phyloP scores from a whole-genome alignment of 2,113 vertebrate genomes.

The Talpa occidentalis region DNA sequence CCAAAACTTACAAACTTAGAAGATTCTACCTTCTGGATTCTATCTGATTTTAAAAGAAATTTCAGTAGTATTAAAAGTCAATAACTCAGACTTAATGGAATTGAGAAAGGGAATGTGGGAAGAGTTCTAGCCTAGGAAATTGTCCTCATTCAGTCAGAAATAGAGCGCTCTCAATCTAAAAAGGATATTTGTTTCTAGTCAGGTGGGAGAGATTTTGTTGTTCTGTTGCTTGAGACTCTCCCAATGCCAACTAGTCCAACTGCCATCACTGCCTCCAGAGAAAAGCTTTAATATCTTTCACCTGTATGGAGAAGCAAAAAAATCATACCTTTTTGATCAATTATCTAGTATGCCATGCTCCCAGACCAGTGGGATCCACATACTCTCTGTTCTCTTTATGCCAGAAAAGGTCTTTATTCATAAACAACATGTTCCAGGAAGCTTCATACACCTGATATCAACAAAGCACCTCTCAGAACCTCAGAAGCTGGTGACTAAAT shows the following conservation, averaged over 20 bases:
- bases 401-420: conserved; percentile 62
- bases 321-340: conserved; percentile 52
- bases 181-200: neutral
- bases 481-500: conserved; percentile 50
- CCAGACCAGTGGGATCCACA: conserved; percentile 8
- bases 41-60: neutral
- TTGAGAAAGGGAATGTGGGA: neutral
- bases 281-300: neutral
- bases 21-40: neutral
- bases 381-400: conserved; percentile 33
- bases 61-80: conserved; percentile 15
- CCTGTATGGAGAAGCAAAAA: neutral
- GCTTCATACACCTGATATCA: conserved; percentile 54
- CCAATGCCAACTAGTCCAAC: neutral
- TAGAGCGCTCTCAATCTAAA: neutral
- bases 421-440: conserved; percentile 77
- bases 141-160: neutral
- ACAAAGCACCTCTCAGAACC: conserved; percentile 30
- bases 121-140: neutral
- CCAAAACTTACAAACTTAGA: neutral
- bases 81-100: conserved; percentile 18
- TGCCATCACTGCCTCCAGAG: neutral
- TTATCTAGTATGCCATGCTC: conserved; percentile 63
- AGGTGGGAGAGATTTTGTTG: neutral
- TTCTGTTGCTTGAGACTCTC: neutral